Base-by-base conservation (phyloP, 2,113 vertebrate species). In the Agapornis roseicollis region DNA sequence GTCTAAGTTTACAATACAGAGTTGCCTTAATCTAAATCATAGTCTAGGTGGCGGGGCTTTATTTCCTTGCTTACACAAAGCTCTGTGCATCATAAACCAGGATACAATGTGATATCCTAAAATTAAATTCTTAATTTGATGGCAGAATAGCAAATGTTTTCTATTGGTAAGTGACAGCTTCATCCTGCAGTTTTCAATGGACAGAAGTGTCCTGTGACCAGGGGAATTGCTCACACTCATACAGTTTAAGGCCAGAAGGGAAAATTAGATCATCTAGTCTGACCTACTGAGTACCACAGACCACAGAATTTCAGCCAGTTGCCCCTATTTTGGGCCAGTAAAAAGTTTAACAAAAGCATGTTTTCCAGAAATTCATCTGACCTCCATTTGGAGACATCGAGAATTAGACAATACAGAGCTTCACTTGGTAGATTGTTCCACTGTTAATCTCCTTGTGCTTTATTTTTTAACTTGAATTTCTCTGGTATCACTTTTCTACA, bases 331-430 rank as follows among this genome's bases (percentile, higher is more conserved):
- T 81, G 52, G 65, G 61, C 80, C 85, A 94, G 76, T 46, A 93
- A 93, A 58, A 39, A 47, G 52, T 81, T 93, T 94, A 91, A 96
- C 92, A 95, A 97, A 95, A 89, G 93, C 39, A 2, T 46, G 78
- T 97, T 93, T 97, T 94, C 85, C 95, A 96, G 95, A 94, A 95
- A 90, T 92, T 78, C 93, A 71, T 91, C 20, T 94, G 90, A 96
- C 80, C 82, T 94, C 83, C 72, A 52, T 63, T 80, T 93, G 79
- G 65, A 96, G 94, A 90, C 95, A 95, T 73, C 85, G 47, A 68
- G 88, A 96, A 82, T 15, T 5, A 90, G 52, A 96, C 93, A 97
- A 94, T 88, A 50, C 33, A 94, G 50, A 95, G 89, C 11, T 93
- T 93, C 53, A 82, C 35, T 88, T 25, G 37, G 63, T 56, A 88